A percentile compares a stretch with the other conserved stretches of the same genome.
phyloP scores from a whole-genome alignment of 2,113 vertebrate species.

The Phyllostomus hastatus region DNA sequence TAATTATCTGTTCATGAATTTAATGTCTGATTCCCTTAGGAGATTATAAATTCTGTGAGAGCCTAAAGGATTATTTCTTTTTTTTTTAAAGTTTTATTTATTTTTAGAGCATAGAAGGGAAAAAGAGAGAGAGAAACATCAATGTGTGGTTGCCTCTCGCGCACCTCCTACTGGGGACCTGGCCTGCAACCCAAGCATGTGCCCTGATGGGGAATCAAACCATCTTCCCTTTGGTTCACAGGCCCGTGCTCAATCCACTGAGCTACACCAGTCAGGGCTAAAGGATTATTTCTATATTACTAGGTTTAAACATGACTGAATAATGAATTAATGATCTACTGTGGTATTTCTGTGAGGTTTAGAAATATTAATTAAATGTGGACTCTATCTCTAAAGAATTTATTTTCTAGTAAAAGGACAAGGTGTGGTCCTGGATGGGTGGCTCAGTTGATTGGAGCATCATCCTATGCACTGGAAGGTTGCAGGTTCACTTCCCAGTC shows the following conservation, averaged over 20 bases:
- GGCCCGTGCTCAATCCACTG: no score
- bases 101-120: no score
- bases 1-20: constrained; percentile 15
- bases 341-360: not conserved
- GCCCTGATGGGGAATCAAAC: no score
- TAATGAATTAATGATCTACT: constrained; percentile 7
- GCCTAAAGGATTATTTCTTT: not conserved
- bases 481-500: no score
- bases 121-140: no score
- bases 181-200: no score
- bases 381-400: not conserved
- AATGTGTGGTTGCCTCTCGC: no score
- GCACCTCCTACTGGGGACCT: no score
- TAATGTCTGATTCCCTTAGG: not conserved
- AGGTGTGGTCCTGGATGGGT: not conserved
- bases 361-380: constrained; percentile 7
- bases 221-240: no score
- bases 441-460: no score
- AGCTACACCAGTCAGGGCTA: not conserved
- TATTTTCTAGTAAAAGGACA: not conserved
- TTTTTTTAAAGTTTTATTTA: no score
- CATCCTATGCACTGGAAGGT: no score
- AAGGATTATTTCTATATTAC: not conserved
- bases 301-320: not conserved
- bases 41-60: not conserved